phyloP scores from a whole-genome alignment of 2,797 vertebrate genomes.

The Heteromormyrus szaboi region DNA sequence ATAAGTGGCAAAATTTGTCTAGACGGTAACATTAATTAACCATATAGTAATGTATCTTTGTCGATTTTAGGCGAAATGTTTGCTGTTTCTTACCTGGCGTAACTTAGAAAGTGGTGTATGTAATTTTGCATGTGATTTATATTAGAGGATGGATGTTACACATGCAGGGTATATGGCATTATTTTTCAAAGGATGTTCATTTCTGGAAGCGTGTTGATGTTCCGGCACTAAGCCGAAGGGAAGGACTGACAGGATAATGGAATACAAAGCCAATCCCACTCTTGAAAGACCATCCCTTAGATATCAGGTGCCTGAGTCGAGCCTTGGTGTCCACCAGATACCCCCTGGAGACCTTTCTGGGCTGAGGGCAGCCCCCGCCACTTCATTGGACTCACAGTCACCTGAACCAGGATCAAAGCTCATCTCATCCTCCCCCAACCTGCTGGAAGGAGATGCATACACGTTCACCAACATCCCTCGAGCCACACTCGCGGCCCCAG shows the following conservation, averaged over 20 bases:
- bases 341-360: conserved; percentile 74
- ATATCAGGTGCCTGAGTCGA: conserved; percentile 73
- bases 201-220: conserved; percentile 33
- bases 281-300: conserved; percentile 80
- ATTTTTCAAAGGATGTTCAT: conserved; percentile 18
- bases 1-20: not conserved
- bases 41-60: not conserved
- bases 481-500: not conserved
- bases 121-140: conserved; percentile 12
- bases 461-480: not conserved
- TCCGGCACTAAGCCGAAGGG: conserved; percentile 16
- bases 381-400: conserved; percentile 74
- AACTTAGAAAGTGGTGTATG: not conserved
- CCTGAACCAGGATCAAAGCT: conserved; percentile 94
- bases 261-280: conserved; percentile 61
- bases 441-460: conserved; percentile 19
- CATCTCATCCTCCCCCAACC: conserved; percentile 46
- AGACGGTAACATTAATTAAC: not conserved
- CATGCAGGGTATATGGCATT: conserved; percentile 24
- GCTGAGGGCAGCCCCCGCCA: conserved; percentile 63
- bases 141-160: not conserved
- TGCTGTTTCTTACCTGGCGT: not conserved
- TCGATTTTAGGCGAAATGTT: not conserved
- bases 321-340: conserved; percentile 82
- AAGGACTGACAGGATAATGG: conserved; percentile 70